Percentiles rank a stretch among this genome's conserved stretches.
Evolutionary conservation across 2,888 invertebrate genomes (phyloP).

Genomic region (Ommatoiulus sabulosus): DNA sequence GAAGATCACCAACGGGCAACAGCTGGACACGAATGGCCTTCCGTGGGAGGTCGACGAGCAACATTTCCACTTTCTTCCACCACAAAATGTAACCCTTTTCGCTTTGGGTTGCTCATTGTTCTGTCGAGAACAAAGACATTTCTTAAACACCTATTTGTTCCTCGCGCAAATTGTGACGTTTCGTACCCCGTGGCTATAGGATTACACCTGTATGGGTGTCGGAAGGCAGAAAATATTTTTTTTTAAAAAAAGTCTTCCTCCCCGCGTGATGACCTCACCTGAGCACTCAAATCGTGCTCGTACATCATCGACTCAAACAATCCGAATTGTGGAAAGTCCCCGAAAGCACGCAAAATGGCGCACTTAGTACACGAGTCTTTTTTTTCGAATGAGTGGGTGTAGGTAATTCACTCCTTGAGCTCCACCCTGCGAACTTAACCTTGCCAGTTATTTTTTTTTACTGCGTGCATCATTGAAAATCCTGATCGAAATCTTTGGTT

Average conservation of each 20-base stretch:
- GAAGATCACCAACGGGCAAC: constrained; percentile 34
- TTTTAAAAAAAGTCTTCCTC: neutral
- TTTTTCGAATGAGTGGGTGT: constrained; percentile 37
- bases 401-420: neutral
- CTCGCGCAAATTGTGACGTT: neutral
- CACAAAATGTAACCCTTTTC: neutral
- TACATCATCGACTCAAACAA: constrained; percentile 15
- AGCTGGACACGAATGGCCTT: constrained; percentile 29
- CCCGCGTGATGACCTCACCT: constrained; percentile 5
- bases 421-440: constrained; percentile 29
- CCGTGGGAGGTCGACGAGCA: neutral
- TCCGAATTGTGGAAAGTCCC: constrained; percentile 16
- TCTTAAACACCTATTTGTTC: constrained; percentile 41
- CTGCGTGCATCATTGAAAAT: constrained; percentile 34
- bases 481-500: constrained; percentile 23
- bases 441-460: neutral
- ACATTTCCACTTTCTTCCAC: neutral
- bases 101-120: neutral
- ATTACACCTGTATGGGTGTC: neutral
- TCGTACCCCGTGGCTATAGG: neutral
- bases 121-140: constrained; percentile 30
- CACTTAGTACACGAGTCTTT: neutral
- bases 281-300: neutral
- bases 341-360: constrained; percentile 3
- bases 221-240: neutral